Base-by-base conservation (phyloP, 2,888 invertebrate species). In the Meliscaeva auricollis region DNA sequence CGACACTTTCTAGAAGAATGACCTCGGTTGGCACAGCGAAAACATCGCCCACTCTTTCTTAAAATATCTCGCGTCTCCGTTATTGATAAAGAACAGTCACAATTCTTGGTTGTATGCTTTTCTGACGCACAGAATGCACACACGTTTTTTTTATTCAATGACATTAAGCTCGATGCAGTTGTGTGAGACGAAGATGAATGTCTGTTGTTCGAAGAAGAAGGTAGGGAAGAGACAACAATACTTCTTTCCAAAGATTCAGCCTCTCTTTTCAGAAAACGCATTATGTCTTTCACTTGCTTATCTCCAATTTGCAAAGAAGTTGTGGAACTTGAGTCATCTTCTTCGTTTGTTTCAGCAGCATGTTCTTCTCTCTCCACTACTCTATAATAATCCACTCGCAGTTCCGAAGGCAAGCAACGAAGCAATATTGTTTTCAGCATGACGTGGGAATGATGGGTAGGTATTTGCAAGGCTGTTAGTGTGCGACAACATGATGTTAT, bases 201-300 rank as follows among this genome's bases (percentile, higher is more conserved):
- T 3, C 38, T 46, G 32, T 0, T 13, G n/a, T 15, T 20, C 7
- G 50, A 35, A 20, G 54, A 26, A n/a, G 50, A 30, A 41, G 50
- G 13, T 13, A 50, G 35, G 35, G 41, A 38, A 15, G 69, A 41
- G 20, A 35, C 11, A n/a, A 58, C 76, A 38, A 35, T 38, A 60
- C 58, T 77, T 7, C 15, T 69, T 62, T 77, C 52, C 35, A 70
- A 46, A 8, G 60, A 77, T 69, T 77, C 70, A 26, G 62, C 77
- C 15, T 62, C 76, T 52, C 54, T 32, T 62, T 70, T 60, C 17
- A 70, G 30, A 54, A 50, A 77, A 11, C 44, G 46, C 69, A 77
- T 77, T 8, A 77, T 69, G 1, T 44, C 35, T 70, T 66, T 54
- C 35, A 64, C 48, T 13, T 69, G 60, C 11, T 41, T 60, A 17